Evolutionary conservation across 64 coral and sea anemone species (phyloP).

Genomic region (Montipora sp.): DNA sequence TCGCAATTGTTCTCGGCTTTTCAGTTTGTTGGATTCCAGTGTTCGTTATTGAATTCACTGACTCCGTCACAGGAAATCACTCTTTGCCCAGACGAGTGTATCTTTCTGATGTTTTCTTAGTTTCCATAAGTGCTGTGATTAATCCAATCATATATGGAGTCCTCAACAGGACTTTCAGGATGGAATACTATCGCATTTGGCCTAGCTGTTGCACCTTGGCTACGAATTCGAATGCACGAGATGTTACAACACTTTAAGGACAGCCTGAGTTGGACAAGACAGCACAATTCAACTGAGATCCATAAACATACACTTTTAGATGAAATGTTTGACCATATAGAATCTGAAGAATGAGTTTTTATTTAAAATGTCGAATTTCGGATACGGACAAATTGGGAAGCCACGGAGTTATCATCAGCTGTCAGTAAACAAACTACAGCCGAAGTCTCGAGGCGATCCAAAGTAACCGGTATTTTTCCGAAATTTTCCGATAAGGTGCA

Average conservation of each 20-base stretch:
- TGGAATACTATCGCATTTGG: slow-evolving; percentile 40
- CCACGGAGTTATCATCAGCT: too few relatives aligned
- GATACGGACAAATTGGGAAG: too few relatives aligned
- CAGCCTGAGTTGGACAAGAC: not conserved
- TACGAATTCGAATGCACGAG: not conserved
- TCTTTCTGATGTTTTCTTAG: slow-evolving; percentile 62
- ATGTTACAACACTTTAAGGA: not conserved
- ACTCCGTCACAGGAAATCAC: slow-evolving; percentile 26
- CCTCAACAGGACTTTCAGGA: slow-evolving; percentile 70
- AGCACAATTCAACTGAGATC: not conserved
- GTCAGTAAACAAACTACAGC: too few relatives aligned
- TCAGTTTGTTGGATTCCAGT: slow-evolving; percentile 73
- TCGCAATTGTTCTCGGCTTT: slow-evolving; percentile 79
- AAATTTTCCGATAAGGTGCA: too few relatives aligned
- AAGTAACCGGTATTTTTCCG: too few relatives aligned
- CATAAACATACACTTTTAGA: too few relatives aligned
- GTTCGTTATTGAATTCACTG: slow-evolving; percentile 77
- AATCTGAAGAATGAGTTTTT: too few relatives aligned
- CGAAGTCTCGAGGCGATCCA: too few relatives aligned
- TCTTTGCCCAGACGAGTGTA: slow-evolving; percentile 73
- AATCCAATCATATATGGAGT: slow-evolving; percentile 89
- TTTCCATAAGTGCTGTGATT: slow-evolving; percentile 63
- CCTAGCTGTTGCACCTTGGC: slow-evolving; percentile 3
- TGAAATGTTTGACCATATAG: not conserved
- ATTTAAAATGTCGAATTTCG: too few relatives aligned